A percentile compares a stretch with the other conserved stretches of the same genome.
Evolutionary conservation across 2,797 vertebrate species (phyloP).

Genomic region (Sparus aurata): DNA sequence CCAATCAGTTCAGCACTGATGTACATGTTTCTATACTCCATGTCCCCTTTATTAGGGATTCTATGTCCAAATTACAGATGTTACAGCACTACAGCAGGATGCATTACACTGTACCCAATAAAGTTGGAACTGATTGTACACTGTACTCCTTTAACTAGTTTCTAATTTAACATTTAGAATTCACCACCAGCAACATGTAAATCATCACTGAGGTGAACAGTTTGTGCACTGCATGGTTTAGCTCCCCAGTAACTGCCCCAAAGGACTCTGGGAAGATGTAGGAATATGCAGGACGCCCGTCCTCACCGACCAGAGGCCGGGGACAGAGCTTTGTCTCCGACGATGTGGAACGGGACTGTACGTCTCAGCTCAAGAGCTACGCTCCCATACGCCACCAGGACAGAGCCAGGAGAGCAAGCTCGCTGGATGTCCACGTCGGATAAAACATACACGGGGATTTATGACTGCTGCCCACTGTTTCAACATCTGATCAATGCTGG

Average conservation of each 20-base stretch:
- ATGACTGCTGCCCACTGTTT: too few relatives aligned
- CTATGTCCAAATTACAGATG: too few relatives aligned
- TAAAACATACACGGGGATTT: too few relatives aligned
- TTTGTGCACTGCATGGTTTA: slow-evolving; percentile 82
- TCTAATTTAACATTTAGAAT: background rate
- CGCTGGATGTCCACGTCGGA: slow-evolving; percentile 86
- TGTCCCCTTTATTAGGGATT: too few relatives aligned
- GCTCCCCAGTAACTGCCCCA: slow-evolving; percentile 77
- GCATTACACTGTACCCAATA: background rate
- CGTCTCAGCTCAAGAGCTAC: slow-evolving; percentile 77
- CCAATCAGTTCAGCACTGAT: too few relatives aligned
- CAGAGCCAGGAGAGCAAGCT: slow-evolving; percentile 89
- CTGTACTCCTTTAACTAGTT: too few relatives aligned
- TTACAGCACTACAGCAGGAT: too few relatives aligned
- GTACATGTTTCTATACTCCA: too few relatives aligned
- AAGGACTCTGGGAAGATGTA: slow-evolving; percentile 80
- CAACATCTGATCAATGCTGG: too few relatives aligned
- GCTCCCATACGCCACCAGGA: slow-evolving; percentile 88
- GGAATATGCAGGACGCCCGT: slow-evolving; percentile 80
- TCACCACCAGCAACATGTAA: background rate
- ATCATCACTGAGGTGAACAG: background rate
- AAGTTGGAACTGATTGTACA: background rate
- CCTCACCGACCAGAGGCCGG: slow-evolving; percentile 67
- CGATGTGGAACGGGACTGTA: slow-evolving; percentile 81
- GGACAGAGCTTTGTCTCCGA: slow-evolving; percentile 73